Percentiles rank a stretch among this genome's conserved stretches.
These are phyloP conservation scores for Megaceryle alcyon DNA, from an alignment of 2,797 vertebrate species.

Conservation along the genomic window DNA sequence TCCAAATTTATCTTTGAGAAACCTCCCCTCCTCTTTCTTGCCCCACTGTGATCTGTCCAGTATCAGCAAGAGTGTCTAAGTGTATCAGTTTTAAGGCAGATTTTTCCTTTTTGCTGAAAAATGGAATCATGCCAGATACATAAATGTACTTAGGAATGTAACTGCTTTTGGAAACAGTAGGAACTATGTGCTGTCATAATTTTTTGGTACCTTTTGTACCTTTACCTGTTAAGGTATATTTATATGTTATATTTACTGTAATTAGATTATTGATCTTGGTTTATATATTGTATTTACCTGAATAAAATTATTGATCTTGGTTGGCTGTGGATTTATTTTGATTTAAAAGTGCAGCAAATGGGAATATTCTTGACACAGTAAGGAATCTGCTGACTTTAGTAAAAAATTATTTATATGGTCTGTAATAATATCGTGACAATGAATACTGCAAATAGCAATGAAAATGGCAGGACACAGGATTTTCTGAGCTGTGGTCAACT, in stretches of 20 bases:
- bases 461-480: neutral
- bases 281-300: neutral
- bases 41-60: neutral
- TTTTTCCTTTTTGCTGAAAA: neutral
- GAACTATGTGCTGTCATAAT: neutral
- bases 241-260: neutral
- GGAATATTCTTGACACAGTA: neutral
- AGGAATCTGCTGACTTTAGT: neutral
- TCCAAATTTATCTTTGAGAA: neutral
- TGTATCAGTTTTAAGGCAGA: neutral
- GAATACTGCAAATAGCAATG: neutral
- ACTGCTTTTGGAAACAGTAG: neutral
- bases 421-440: neutral
- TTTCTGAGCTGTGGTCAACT: neutral
- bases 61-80: neutral
- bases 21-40: neutral
- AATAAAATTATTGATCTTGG: neutral
- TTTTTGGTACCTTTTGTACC: neutral
- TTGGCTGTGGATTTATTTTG: neutral
- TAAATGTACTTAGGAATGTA: neutral
- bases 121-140: neutral
- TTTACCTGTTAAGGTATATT: neutral
- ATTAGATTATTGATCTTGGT: neutral
- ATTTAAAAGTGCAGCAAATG: neutral
- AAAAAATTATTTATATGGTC: neutral